Base-by-base conservation (phyloP, 1,140 invertebrate genomes). In the silkworm (Bombyx mori) region DNA sequence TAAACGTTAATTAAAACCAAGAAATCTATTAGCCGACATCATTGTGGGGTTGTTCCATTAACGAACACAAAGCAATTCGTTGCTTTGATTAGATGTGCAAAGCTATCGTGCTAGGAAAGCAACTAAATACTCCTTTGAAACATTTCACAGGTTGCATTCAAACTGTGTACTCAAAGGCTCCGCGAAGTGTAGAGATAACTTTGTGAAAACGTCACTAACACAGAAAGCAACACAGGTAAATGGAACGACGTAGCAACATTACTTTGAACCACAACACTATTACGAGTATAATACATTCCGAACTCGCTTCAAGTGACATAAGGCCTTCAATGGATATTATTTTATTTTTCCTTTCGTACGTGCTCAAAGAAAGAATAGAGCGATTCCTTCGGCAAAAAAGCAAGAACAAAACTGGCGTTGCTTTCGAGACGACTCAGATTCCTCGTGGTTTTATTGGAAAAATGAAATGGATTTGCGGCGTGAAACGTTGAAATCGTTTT, bases 121-220 rank as follows among this genome's bases (percentile, higher is more conserved):
- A 35, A 35, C 26, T 35, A 35, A 35, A 35, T 5, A 35, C 26
- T 35, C 26, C 48, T n/a, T 6, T 49, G n/a, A 7, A 46, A 12
- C n/a, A 12, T 52, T 61, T 54, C 60, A 54, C 57, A 61, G 57
- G 57, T 57, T 56, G 52, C 58, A 65, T 65, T 61, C 60, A 57
- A 50, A 55, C 43, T 56, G 45, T 58, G 49, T 44, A 42, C 52
- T 59, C 58, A 61, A 66, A 66, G 48, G 58, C 45, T 58, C 61
- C 56, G 60, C 62, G 52, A 66, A 66, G 55, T 58, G 66, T 43
- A 57, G 35, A 69, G 62, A 67, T 70, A 65, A 67, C 62, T 69
- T 69, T 69, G 60, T 64, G 54, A 60, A 47, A 56, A 57, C 56
- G 58, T 65, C 58, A 52, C 63, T 61, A 60, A 59, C 57, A 58